phyloP scores from a whole-genome alignment of 2,888 invertebrate species.

The Geotrupes spiniger region DNA sequence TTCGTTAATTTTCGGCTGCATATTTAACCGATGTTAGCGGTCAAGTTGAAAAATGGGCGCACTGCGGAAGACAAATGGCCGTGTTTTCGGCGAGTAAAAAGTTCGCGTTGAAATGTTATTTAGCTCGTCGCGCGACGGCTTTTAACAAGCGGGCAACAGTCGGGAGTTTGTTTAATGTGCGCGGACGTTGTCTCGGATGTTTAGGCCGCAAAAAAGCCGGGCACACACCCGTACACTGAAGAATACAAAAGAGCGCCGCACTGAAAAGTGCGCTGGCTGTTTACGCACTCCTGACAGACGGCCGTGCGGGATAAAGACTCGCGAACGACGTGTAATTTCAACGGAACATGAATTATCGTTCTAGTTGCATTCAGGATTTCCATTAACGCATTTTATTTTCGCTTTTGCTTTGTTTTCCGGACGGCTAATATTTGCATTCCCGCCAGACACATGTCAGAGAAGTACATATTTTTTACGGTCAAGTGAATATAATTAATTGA shows the following conservation, averaged over 20 bases:
- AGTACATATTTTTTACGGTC: too few relatives aligned
- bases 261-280: slow-evolving; percentile 2
- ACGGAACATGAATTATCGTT: slow-evolving; percentile 2
- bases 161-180: slow-evolving; percentile 5
- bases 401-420: too few relatives aligned
- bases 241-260: neutral
- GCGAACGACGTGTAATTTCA: slow-evolving; percentile 2
- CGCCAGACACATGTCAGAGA: too few relatives aligned
- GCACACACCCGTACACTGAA: neutral
- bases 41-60: slow-evolving; percentile 26
- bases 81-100: slow-evolving; percentile 25
- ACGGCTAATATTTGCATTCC: too few relatives aligned
- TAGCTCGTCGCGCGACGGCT: slow-evolving; percentile 21
- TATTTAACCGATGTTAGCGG: slow-evolving; percentile 25
- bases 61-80: slow-evolving; percentile 26
- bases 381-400: too few relatives aligned
- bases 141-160: slow-evolving; percentile 21
- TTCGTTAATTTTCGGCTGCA: slow-evolving; percentile 27
- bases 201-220: too few relatives aligned
- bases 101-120: slow-evolving; percentile 27
- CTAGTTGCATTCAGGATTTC: neutral
- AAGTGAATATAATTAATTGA: too few relatives aligned
- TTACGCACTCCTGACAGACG: slow-evolving; percentile 6
- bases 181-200: neutral
- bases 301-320: slow-evolving; percentile 1